Conservation (phyloP, 2,888 invertebrate genomes). For the Achlya flavicornis region DNA sequence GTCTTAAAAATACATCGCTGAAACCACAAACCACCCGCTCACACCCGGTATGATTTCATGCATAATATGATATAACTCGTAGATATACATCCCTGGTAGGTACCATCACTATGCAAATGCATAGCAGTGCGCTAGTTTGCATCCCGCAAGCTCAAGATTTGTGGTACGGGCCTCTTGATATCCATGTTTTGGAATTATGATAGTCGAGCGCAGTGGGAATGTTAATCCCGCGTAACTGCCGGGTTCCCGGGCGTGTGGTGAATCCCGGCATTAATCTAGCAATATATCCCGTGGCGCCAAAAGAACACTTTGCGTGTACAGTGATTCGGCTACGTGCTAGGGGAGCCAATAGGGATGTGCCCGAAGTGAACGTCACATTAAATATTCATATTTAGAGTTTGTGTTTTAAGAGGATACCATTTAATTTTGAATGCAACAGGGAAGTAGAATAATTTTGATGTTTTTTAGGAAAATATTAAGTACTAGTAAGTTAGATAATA, state of each 20-base stretch:
- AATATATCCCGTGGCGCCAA: conserved; percentile 10
- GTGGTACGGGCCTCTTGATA: conserved; percentile 60
- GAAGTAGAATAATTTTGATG: no score
- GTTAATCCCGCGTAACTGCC: conserved; percentile 57
- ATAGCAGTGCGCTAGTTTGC: conserved; percentile 47
- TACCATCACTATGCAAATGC: conserved; percentile 33
- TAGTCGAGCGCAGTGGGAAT: conserved; percentile 59
- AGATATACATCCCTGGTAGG: not conserved
- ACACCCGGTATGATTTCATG: conserved; percentile 1
- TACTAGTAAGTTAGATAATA: no score
- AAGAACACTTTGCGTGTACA: conserved; percentile 13
- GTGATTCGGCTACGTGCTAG: conserved; percentile 11
- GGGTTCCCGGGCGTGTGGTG: conserved; percentile 24
- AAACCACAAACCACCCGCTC: not conserved
- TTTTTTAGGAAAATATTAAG: no score
- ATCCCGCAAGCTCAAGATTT: conserved; percentile 62
- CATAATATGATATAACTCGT: conserved; percentile 11
- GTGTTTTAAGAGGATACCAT: no score
- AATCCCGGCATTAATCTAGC: conserved; percentile 16
- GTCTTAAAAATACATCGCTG: not conserved
- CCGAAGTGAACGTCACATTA: no score
- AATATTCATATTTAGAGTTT: no score
- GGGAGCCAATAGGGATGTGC: no score
- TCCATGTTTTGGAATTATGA: conserved; percentile 66
- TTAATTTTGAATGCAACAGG: no score